Evolutionary conservation across 2,888 invertebrate species (phyloP), one percentile per base, ranked within the genome.

Genomic region (Hemaris fuciformis): DNA sequence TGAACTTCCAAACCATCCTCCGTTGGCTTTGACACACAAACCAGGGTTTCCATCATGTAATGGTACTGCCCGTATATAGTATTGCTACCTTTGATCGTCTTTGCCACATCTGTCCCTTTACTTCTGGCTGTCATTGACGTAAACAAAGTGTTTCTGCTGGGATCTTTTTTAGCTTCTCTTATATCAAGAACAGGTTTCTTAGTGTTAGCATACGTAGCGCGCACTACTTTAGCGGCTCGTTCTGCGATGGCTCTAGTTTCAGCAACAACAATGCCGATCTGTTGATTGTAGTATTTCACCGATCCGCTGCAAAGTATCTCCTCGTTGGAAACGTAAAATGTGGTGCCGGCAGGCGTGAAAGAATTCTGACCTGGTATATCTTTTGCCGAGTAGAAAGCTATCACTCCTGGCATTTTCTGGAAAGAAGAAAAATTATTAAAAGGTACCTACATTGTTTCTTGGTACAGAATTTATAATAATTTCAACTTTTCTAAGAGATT

Each of bases 1-100:
- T 91, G 93, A 1, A 96, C 93, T 66, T 95, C 94, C 69, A 96
- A 81, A 0, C 95, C 95, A 77, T 96, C 95, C 76, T 97, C 97
- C 0, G 88, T 90, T 0, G 96, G 96, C 27, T 93, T 80, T 22
- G 94, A 93, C 0, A 95, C 90, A 74, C 94, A 94, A 0, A 91
- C 91, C 65, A 95, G 94, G 0, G 94, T 94, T 78, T 97, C 97
- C 95, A 96, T 95, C 15, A 94, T 93, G 68, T 94, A 96, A 81
- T 96, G 96, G 75, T 95, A 95, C 75, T 97, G 97, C 10, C 90
- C 81, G 13, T 93, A 94, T 59, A 93, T 80, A 31, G 92, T 85
- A 43, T 93, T 87, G 15, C 81, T 86, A 0, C 96, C 96, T 65
- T 72, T 78, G 7, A 93, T 89, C 6, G 82, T 66, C 62, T 93